These are phyloP conservation scores for Tetranychus cinnabarinus DNA, from an alignment of 1,140 invertebrate species.

Conservation along the genomic window DNA sequence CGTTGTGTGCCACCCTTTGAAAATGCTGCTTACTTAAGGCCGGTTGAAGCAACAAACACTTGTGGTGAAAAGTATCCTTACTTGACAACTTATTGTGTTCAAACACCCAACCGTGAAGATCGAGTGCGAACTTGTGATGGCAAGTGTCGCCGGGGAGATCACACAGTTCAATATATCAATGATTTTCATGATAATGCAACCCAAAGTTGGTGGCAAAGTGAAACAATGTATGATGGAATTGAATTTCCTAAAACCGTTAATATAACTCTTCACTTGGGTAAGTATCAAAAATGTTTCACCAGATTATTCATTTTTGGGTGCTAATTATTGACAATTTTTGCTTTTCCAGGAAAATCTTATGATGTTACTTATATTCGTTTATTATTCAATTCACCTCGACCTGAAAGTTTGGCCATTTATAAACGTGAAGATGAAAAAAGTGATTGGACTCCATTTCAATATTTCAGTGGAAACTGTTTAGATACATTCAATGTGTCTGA, in stretches of 20 bases:
- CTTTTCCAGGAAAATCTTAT: conserved; percentile 63
- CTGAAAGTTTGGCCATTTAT: conserved; percentile 91
- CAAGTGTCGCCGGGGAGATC: conserved; percentile 22
- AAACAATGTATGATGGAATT: conserved; percentile 80
- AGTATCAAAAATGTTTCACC: conserved; percentile 19
- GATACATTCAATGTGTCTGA: conserved; percentile 67
- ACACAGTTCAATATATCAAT: conserved; percentile 56
- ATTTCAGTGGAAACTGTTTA: conserved; percentile 73
- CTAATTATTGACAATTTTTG: background rate
- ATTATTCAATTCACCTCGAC: conserved; percentile 75
- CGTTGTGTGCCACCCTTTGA: conserved; percentile 85
- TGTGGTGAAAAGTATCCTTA: conserved; percentile 44
- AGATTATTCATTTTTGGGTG: background rate
- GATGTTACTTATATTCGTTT: conserved; percentile 89
- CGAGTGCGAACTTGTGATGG: conserved; percentile 31
- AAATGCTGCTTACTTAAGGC: conserved; percentile 70
- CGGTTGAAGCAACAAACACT: conserved; percentile 80
- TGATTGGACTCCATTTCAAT: conserved; percentile 85
- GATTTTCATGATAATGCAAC: conserved; percentile 71
- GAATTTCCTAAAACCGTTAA: conserved; percentile 76
- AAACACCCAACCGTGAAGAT: conserved; percentile 33
- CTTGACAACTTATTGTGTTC: conserved; percentile 60
- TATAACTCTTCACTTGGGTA: conserved; percentile 65
- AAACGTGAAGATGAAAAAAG: conserved; percentile 49
- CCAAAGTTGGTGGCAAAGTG: conserved; percentile 94